Evolutionary conservation across 2,797 vertebrate species (phyloP).

Genomic region (Tragelaphus eurycerus): DNA sequence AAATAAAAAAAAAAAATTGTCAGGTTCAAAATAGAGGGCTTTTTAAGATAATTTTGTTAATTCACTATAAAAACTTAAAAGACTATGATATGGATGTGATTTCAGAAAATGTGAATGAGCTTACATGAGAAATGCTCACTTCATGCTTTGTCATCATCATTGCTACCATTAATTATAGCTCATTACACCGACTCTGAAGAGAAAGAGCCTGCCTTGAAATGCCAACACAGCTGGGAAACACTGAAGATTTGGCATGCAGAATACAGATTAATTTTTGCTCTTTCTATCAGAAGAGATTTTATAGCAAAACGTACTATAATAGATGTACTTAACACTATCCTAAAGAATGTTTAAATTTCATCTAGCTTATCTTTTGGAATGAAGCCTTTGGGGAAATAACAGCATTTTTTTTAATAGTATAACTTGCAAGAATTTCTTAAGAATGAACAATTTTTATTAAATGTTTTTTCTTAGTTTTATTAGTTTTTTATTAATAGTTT

Average conservation of each 20-base stretch:
- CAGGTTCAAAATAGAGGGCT: background rate
- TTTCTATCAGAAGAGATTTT: conserved; percentile 55
- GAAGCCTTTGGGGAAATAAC: conserved; percentile 44
- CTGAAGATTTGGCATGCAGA: conserved; percentile 23
- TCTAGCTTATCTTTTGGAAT: conserved; percentile 56
- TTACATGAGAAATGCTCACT: background rate
- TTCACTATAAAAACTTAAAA: background rate
- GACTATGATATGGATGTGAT: background rate
- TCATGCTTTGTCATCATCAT: background rate
- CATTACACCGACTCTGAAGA: background rate
- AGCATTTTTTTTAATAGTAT: conserved; percentile 18
- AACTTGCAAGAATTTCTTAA: conserved; percentile 51
- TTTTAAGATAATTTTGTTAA: background rate
- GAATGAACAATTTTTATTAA: conserved; percentile 61
- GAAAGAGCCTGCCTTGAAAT: background rate
- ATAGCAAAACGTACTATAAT: conserved; percentile 52
- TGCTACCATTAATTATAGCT: conserved; percentile 34
- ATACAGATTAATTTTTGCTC: conserved; percentile 34
- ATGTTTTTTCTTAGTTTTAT: background rate
- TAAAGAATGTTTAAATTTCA: conserved; percentile 57
- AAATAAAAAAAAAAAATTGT: background rate
- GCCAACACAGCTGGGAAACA: conserved; percentile 45
- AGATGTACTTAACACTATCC: conserved; percentile 55
- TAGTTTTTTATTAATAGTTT: conserved; percentile 22
- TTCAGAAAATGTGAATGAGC: conserved; percentile 15